A percentile compares a stretch with the other conserved stretches of the same genome.
Conservation (phyloP, 1,140 invertebrate genomes). For the Charaxes varanes region DNA sequence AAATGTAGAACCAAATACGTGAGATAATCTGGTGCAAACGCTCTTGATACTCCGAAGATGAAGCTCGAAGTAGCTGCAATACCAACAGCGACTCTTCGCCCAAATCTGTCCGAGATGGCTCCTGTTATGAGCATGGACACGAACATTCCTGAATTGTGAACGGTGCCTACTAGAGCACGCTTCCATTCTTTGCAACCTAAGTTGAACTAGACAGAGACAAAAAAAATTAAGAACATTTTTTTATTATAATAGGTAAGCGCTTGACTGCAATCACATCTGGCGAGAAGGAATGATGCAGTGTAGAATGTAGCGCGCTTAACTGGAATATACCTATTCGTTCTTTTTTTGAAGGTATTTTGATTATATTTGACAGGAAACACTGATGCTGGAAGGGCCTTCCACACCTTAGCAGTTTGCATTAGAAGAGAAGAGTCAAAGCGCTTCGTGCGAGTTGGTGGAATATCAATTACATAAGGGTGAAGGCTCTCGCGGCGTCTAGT, state of each 20-base stretch:
- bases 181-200: slow-evolving; percentile 79
- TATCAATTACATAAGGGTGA: no score
- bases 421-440: no score
- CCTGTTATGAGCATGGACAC: slow-evolving; percentile 80
- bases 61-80: slow-evolving; percentile 45
- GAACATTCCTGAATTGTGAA: slow-evolving; percentile 83
- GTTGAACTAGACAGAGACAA: slow-evolving; percentile 56
- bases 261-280: no score
- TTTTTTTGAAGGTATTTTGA: no score
- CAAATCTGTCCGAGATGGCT: slow-evolving; percentile 79
- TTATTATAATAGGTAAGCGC: no score
- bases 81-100: slow-evolving; percentile 43
- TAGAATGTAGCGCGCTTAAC: background rate
- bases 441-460: no score
- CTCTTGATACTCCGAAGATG: slow-evolving; percentile 70
- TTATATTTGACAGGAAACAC: no score
- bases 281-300: no score
- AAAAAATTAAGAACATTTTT: no score
- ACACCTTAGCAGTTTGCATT: no score
- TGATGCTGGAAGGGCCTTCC: no score
- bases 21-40: slow-evolving; percentile 74
- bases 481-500: no score
- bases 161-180: slow-evolving; percentile 80
- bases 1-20: slow-evolving; percentile 75
- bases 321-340: background rate